Percentiles rank a stretch among this genome's conserved stretches.
These are phyloP conservation scores for Trachymyrmex septentrionalis DNA, from an alignment of 1,140 invertebrate species.

Conservation along the genomic window DNA sequence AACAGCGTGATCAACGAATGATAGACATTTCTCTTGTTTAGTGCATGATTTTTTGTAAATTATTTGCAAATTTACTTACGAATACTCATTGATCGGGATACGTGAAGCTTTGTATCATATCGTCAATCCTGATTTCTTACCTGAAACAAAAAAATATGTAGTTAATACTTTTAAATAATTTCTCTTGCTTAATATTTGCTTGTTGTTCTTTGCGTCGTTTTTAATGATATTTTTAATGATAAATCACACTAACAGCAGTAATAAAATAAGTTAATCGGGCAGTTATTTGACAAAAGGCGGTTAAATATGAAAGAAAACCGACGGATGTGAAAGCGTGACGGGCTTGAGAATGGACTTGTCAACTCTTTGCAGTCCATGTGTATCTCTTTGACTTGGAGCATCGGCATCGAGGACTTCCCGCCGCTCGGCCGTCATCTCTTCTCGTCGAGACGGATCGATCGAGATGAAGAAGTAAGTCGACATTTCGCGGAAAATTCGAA, in stretches of 20 bases:
- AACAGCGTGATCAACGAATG: not conserved
- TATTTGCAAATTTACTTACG: slow-evolving; percentile 11
- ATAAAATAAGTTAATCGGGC: slow-evolving; percentile 7
- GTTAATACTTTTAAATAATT: not conserved
- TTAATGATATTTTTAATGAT: not conserved
- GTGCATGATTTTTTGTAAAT: slow-evolving; percentile 17
- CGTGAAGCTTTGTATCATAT: slow-evolving; percentile 18
- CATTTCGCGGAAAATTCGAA: slow-evolving; percentile 47
- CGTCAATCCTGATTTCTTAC: slow-evolving; percentile 66
- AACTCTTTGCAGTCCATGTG: not conserved
- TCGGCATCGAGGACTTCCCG: slow-evolving; percentile 40
- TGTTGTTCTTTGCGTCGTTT: not conserved
- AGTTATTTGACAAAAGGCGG: not conserved
- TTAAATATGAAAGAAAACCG: not conserved
- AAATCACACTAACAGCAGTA: not conserved
- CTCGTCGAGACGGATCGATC: slow-evolving; percentile 67
- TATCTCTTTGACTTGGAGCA: slow-evolving; percentile 17
- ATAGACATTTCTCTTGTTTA: slow-evolving; percentile 8
- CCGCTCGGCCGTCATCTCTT: slow-evolving; percentile 46
- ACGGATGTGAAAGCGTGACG: not conserved
- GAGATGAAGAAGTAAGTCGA: slow-evolving; percentile 59
- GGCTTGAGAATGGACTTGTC: slow-evolving; percentile 15
- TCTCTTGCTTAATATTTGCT: not conserved
- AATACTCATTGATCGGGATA: slow-evolving; percentile 9
- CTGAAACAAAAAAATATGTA: slow-evolving; percentile 67